These are phyloP conservation scores for Takifugu flavidus DNA, from an alignment of 2,113 vertebrate species.

Conservation along the genomic window DNA sequence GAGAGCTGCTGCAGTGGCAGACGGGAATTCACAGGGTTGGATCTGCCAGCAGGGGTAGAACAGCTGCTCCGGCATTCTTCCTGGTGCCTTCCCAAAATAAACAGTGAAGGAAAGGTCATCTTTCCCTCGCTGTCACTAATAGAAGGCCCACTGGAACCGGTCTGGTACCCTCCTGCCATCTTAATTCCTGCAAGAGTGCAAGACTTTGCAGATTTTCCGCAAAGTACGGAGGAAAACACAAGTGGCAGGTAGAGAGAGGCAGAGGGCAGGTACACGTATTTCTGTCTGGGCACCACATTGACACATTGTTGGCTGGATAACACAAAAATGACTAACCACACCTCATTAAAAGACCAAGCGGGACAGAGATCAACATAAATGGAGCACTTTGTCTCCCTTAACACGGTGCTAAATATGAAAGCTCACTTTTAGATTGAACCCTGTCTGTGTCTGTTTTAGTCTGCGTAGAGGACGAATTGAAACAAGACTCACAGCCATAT, in stretches of 20 bases:
- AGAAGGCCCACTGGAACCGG: conserved; percentile 34
- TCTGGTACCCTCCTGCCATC: conserved; percentile 10
- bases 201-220: conserved; percentile 9
- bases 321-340: conserved; percentile 59
- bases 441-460: neutral
- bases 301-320: conserved; percentile 45
- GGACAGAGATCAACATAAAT: conserved; percentile 12
- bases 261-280: neutral
- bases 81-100: conserved; percentile 78
- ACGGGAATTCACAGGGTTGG: conserved; percentile 69
- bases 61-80: conserved; percentile 76
- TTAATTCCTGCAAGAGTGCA: too few relatives aligned
- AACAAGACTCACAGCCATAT: conserved; percentile 11
- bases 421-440: neutral
- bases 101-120: conserved; percentile 73
- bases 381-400: neutral
- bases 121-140: conserved; percentile 59
- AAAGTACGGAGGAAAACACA: neutral
- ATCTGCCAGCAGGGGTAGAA: conserved; percentile 74
- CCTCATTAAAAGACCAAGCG: conserved; percentile 61
- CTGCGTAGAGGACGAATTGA: conserved; percentile 3
- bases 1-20: conserved; percentile 54
- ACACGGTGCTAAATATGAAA: neutral
- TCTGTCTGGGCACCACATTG: conserved; percentile 18
- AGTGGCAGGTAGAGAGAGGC: neutral